Evolutionary conservation across 2,888 invertebrate species (phyloP).

Genomic region (Stenodema calcarata): DNA sequence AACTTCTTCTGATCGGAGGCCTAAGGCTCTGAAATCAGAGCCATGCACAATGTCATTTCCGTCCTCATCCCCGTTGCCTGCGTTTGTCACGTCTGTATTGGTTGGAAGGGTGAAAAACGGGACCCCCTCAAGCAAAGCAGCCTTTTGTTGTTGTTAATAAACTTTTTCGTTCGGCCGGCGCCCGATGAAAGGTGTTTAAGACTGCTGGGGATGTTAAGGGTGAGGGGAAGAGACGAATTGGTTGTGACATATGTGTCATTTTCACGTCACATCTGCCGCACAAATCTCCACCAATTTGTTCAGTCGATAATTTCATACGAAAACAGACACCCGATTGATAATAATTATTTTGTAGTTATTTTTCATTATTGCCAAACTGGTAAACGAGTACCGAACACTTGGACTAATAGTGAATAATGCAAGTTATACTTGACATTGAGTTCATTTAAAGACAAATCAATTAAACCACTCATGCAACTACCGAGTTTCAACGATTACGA

Average conservation of each 20-base stretch:
- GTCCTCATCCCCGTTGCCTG: neutral
- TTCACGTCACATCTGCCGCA: neutral
- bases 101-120: neutral
- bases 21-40: neutral
- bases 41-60: neutral
- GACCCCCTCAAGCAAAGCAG: neutral
- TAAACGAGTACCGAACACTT: no score
- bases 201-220: neutral
- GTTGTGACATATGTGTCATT: conserved; percentile 19
- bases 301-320: no score
- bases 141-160: conserved; percentile 12
- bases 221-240: neutral
- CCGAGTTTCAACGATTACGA: no score
- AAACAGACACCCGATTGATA: no score
- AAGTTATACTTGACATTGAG: no score
- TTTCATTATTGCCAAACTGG: no score
- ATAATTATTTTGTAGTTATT: no score
- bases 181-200: neutral
- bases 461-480: no score
- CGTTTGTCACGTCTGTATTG: conserved; percentile 1
- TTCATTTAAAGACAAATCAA: no score
- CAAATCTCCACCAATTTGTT: neutral
- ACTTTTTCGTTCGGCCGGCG: neutral
- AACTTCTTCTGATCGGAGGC: neutral
- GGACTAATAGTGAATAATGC: no score